These are phyloP conservation scores for Ia io DNA, from an alignment of 2,113 vertebrate species.

Conservation along the genomic window DNA sequence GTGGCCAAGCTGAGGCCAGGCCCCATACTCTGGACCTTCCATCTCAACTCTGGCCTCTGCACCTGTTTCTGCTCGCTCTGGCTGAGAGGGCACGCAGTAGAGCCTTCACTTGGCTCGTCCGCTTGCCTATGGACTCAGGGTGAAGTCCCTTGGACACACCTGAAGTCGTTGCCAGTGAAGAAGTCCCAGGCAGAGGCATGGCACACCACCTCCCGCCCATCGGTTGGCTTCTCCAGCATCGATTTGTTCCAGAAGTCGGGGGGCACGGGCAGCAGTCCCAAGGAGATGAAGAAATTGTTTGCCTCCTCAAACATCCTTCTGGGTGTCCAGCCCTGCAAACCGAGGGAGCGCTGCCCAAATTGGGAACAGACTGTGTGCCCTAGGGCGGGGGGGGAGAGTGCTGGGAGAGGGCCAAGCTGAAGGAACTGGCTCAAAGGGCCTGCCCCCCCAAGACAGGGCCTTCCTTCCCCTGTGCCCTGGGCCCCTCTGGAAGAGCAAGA, in stretches of 20 bases:
- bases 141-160: slow-evolving; percentile 61
- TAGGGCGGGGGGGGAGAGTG: accelerated
- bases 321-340: slow-evolving; percentile 90
- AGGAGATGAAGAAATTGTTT: slow-evolving; percentile 89
- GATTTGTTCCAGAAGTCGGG: slow-evolving; percentile 87
- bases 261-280: slow-evolving; percentile 89
- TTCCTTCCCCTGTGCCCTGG: not conserved
- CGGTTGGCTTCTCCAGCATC: slow-evolving; percentile 83
- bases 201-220: slow-evolving; percentile 85
- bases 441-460: not conserved
- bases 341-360: not conserved
- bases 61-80: not conserved
- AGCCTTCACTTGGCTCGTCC: not conserved
- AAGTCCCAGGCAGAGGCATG: slow-evolving; percentile 89
- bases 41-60: not conserved
- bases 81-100: not conserved
- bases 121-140: not conserved
- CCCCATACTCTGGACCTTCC: not conserved
- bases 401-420: not conserved
- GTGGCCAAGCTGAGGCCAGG: not conserved
- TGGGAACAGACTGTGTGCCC: not conserved
- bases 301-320: slow-evolving; percentile 93
- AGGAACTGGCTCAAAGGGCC: not conserved
- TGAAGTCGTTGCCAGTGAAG: slow-evolving; percentile 88
- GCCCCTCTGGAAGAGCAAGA: not conserved